Evolutionary conservation across 2,797 vertebrate genomes (phyloP).

Genomic region (Perodicticus potto): DNA sequence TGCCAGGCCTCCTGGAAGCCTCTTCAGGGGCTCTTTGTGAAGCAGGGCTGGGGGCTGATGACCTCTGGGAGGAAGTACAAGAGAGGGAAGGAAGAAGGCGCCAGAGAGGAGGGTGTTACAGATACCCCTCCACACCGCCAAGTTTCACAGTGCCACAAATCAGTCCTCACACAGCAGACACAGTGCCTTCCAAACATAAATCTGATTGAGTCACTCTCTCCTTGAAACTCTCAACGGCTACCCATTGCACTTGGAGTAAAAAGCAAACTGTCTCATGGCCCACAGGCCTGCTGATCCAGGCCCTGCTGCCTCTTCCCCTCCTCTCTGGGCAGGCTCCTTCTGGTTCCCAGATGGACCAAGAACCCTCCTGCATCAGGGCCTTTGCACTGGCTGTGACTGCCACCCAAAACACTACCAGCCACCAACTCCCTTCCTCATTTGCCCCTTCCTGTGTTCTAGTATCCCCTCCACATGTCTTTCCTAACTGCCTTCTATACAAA

Average conservation of each 20-base stretch:
- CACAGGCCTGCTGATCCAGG: not conserved
- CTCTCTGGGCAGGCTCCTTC: not conserved
- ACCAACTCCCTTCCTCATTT: not conserved
- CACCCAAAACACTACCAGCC: not conserved
- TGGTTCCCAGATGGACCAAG: not conserved
- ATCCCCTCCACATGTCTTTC: not conserved
- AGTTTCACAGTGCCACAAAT: too few species aligned
- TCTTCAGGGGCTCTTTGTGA: not conserved
- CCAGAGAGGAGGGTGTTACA: not conserved
- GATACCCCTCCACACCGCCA: too few species aligned
- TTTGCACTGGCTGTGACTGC: not conserved
- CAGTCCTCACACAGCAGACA: not conserved
- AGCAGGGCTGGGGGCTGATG: too few species aligned
- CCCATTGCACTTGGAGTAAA: not conserved
- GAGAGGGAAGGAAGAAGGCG: too few species aligned
- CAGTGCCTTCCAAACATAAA: not conserved
- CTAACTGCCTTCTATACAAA: not conserved
- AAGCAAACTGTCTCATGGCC: not conserved
- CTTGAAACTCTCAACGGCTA: not conserved
- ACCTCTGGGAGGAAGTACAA: not conserved
- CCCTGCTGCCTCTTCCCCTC: not conserved
- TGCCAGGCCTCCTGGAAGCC: not conserved
- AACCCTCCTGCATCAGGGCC: not conserved
- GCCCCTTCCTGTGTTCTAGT: not conserved
- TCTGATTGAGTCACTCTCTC: not conserved